Evolutionary conservation across 2,888 invertebrate species (phyloP).

Genomic region (Theretra japonica): DNA sequence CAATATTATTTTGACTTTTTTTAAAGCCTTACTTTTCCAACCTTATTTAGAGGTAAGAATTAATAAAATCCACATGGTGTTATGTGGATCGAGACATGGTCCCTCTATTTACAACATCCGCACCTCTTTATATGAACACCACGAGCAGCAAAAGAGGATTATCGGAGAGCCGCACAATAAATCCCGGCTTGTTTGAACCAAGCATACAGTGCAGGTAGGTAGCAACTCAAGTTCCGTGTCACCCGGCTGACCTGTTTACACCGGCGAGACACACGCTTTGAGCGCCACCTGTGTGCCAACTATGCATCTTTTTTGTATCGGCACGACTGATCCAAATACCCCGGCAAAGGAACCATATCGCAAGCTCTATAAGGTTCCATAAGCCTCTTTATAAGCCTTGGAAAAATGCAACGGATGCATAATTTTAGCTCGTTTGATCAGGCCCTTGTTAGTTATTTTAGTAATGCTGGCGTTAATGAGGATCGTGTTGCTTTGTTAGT

Average conservation of each 20-base stretch:
- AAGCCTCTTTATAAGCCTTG: background rate
- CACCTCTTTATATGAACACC: background rate
- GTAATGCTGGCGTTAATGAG: background rate
- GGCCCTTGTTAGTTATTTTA: background rate
- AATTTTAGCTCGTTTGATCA: background rate
- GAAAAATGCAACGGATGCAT: background rate
- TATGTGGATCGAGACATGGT: too few relatives aligned
- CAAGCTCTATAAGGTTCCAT: too few relatives aligned
- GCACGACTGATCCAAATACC: slow-evolving; percentile 1
- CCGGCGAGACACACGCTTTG: slow-evolving; percentile 2
- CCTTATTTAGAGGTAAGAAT: too few relatives aligned
- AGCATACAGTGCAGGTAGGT: background rate
- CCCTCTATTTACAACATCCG: background rate
- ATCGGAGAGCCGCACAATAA: background rate
- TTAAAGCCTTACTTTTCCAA: too few relatives aligned
- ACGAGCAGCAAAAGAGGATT: background rate
- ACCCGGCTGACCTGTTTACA: slow-evolving; percentile 17
- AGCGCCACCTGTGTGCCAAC: background rate
- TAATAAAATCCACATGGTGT: too few relatives aligned
- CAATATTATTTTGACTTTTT: background rate
- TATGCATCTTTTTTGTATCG: slow-evolving; percentile 10
- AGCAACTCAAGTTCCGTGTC: slow-evolving; percentile 8
- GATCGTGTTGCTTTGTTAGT: slow-evolving; percentile 2
- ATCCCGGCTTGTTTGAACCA: background rate
- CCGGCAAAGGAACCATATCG: background rate